These are phyloP conservation scores for Eurytoma adleriae DNA, from an alignment of 2,888 invertebrate species.

Conservation along the genomic window DNA sequence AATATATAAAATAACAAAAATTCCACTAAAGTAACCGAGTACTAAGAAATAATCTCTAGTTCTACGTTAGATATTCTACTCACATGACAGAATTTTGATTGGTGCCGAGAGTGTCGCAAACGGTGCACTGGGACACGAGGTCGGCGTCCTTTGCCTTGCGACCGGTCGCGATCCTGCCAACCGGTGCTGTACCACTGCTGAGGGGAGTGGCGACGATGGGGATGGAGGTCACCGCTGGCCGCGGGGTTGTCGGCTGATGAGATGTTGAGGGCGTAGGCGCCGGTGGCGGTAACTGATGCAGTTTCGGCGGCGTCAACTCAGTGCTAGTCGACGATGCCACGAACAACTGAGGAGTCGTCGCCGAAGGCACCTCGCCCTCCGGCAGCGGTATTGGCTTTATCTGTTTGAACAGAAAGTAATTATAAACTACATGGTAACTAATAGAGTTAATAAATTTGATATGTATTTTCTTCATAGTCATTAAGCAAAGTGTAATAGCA, in stretches of 20 bases:
- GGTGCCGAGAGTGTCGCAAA: constrained; percentile 81
- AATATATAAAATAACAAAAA: too few relatives aligned
- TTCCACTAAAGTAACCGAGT: too few relatives aligned
- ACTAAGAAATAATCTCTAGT: too few relatives aligned
- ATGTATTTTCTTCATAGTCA: too few relatives aligned
- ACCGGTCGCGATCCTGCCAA: constrained; percentile 60
- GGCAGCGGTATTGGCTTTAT: constrained; percentile 88
- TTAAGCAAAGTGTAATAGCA: too few relatives aligned
- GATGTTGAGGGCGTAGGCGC: constrained; percentile 57
- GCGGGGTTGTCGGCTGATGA: constrained; percentile 59
- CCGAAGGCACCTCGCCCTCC: constrained; percentile 82
- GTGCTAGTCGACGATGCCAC: constrained; percentile 73
- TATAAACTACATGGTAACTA: too few relatives aligned
- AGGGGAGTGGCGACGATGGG: not conserved
- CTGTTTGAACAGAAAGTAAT: constrained; percentile 73
- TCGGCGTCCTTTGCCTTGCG: constrained; percentile 74
- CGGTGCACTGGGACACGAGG: constrained; percentile 81
- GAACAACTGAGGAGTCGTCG: constrained; percentile 86
- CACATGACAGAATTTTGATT: constrained; percentile 82
- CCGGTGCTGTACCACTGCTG: constrained; percentile 55
- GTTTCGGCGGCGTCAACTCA: constrained; percentile 70
- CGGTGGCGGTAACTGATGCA: constrained; percentile 63
- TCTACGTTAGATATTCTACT: not conserved
- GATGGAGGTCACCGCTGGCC: constrained; percentile 61
- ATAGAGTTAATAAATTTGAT: too few relatives aligned